Conservation (phyloP, 2,888 invertebrate species). For the Leptodirus hochenwartii region DNA sequence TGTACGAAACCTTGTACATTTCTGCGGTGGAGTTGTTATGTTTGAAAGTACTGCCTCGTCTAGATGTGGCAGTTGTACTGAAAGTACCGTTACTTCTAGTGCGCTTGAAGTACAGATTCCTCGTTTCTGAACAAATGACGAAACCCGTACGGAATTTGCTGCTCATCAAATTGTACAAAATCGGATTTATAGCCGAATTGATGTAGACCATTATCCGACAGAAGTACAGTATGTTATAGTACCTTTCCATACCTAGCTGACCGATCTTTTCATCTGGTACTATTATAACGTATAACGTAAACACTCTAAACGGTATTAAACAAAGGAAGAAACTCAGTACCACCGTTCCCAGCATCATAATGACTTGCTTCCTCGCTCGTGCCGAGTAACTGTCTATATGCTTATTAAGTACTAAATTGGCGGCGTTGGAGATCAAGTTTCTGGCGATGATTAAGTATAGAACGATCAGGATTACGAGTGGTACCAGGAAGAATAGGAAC, state of each 20-base stretch:
- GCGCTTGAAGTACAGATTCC: constrained; percentile 23
- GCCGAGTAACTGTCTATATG: constrained; percentile 51
- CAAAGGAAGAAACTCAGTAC: constrained; percentile 79
- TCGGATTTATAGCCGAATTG: constrained; percentile 80
- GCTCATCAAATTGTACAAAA: constrained; percentile 83
- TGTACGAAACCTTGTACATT: too few species aligned
- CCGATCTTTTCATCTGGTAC: constrained; percentile 49
- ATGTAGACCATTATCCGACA: constrained; percentile 74
- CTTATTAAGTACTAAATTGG: constrained; percentile 50
- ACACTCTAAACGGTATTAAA: constrained; percentile 67
- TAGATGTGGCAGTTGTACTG: constrained; percentile 35
- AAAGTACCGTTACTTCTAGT: constrained; percentile 32
- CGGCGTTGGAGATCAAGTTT: constrained; percentile 54
- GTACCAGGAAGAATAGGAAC: constrained; percentile 62
- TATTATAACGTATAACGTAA: constrained; percentile 68
- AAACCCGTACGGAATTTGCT: constrained; percentile 77
- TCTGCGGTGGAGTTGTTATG: too few species aligned
- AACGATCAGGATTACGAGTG: constrained; percentile 57
- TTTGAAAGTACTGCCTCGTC: constrained; percentile 25
- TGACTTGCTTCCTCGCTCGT: constrained; percentile 64
- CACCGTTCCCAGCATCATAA: constrained; percentile 72
- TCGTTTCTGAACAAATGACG: constrained; percentile 42
- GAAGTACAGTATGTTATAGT: constrained; percentile 68
- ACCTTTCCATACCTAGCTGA: constrained; percentile 54
- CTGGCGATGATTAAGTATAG: constrained; percentile 72